Conservation (phyloP, 2,888 invertebrate genomes). For the Idaea aversata region DNA sequence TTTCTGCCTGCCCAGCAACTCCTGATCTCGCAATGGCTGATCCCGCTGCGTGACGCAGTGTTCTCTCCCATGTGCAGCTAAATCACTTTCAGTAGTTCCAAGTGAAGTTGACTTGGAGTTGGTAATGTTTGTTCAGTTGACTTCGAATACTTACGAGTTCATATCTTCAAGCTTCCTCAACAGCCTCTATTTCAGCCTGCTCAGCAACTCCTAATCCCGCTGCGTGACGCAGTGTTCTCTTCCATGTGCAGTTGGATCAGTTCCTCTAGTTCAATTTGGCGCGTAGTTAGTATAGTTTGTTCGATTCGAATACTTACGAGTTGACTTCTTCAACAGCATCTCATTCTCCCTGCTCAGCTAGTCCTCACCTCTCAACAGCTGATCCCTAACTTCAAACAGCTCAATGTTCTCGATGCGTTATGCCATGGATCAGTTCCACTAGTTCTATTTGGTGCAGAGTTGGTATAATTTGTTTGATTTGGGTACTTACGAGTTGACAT, state of each 20-base stretch:
- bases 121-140: no score
- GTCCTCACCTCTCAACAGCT: no score
- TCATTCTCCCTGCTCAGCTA: constrained; percentile 95
- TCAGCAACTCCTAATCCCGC: constrained; percentile 96
- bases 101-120: no score
- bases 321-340: constrained; percentile 90
- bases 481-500: constrained; percentile 91
- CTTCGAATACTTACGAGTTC: constrained; percentile 92
- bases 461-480: constrained; percentile 86
- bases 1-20: constrained; percentile 93
- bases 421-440: constrained; percentile 46
- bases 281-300: constrained; percentile 86
- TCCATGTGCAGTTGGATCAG: constrained; percentile 92
- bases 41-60: constrained; percentile 83
- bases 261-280: constrained; percentile 89
- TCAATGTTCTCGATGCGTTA: constrained; percentile 1
- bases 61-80: no score
- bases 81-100: constrained; percentile 36
- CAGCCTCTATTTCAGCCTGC: constrained; percentile 93
- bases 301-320: constrained; percentile 87
- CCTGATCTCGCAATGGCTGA: constrained; percentile 91
- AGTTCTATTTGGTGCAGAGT: no score
- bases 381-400: no score
- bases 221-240: constrained; percentile 88
- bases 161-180: constrained; percentile 93